A percentile compares a stretch with the other conserved stretches of the same genome.
Conservation (phyloP, 2,113 vertebrate species). For the Pungitius pungitius region DNA sequence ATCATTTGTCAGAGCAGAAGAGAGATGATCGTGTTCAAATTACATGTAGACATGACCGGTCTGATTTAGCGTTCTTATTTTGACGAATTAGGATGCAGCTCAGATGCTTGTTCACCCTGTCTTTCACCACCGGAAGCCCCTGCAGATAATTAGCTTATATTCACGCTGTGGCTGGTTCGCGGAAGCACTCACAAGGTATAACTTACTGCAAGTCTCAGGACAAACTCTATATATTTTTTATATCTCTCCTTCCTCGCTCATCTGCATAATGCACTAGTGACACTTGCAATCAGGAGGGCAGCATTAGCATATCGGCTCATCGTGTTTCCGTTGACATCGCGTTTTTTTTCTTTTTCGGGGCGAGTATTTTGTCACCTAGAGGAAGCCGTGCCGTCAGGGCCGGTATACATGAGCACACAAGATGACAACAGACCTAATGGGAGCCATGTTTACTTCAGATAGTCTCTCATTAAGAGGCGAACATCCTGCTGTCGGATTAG, state of each 20-base stretch:
- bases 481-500: conserved; percentile 43
- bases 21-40: not conserved
- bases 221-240: conserved; percentile 30
- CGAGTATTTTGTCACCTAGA: conserved; percentile 66
- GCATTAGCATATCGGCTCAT: conserved; percentile 64
- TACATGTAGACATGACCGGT: conserved; percentile 1
- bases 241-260: conserved; percentile 34
- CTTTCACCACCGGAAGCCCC: conserved; percentile 19
- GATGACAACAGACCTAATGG: conserved; percentile 57
- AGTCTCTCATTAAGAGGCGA: conserved; percentile 57
- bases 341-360: conserved; percentile 60
- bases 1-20: not conserved
- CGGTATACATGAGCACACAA: conserved; percentile 58
- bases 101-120: not conserved
- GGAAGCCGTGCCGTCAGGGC: conserved; percentile 44
- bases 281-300: conserved; percentile 60
- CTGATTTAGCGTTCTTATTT: conserved; percentile 1
- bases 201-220: conserved; percentile 39
- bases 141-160: conserved; percentile 42
- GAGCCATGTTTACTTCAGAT: conserved; percentile 55
- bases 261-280: conserved; percentile 70
- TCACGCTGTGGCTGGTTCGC: conserved; percentile 6
- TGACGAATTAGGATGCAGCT: conserved; percentile 28
- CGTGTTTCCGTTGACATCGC: conserved; percentile 49
- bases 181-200: conserved; percentile 28